Conservation (phyloP, 2,797 vertebrate species). For the Poeciliopsis infans region DNA sequence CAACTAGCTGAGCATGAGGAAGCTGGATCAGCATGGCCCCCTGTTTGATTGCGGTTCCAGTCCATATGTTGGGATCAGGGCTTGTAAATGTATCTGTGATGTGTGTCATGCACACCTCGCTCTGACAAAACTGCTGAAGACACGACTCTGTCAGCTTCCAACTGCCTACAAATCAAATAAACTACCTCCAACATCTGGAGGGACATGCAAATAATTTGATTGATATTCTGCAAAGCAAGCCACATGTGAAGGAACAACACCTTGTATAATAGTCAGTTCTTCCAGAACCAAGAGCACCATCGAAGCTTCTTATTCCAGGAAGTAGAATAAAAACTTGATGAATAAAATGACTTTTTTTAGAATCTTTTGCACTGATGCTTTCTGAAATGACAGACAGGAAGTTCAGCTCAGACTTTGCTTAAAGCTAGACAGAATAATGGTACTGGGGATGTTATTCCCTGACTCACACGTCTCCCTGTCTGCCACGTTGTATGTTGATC, state of each 20-base stretch:
- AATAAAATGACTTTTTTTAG: neutral
- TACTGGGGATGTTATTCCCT: constrained; percentile 16
- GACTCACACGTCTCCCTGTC: constrained; percentile 4
- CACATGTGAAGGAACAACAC: constrained; percentile 31
- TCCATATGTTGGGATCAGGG: neutral
- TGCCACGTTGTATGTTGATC: constrained; percentile 25
- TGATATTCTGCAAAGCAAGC: constrained; percentile 64
- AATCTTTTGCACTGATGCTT: constrained; percentile 2
- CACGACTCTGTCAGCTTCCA: constrained; percentile 36
- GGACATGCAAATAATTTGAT: constrained; percentile 68
- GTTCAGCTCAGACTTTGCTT: constrained; percentile 2
- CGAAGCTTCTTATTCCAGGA: neutral
- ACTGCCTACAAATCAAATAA: constrained; percentile 73
- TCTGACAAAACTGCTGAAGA: constrained; percentile 38
- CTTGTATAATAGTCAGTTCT: constrained; percentile 36
- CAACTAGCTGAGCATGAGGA: neutral
- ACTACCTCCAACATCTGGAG: constrained; percentile 72
- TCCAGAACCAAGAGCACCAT: constrained; percentile 16
- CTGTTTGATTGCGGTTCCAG: neutral
- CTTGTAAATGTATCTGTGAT: neutral
- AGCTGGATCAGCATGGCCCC: neutral
- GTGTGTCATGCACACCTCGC: constrained; percentile 9
- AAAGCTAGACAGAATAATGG: neutral
- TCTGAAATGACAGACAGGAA: constrained; percentile 34
- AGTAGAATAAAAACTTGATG: neutral